A percentile compares a stretch with the other conserved stretches of the same genome.
These are phyloP conservation scores for Parotia lawesii DNA, from an alignment of 2,113 vertebrate species.

Conservation along the genomic window DNA sequence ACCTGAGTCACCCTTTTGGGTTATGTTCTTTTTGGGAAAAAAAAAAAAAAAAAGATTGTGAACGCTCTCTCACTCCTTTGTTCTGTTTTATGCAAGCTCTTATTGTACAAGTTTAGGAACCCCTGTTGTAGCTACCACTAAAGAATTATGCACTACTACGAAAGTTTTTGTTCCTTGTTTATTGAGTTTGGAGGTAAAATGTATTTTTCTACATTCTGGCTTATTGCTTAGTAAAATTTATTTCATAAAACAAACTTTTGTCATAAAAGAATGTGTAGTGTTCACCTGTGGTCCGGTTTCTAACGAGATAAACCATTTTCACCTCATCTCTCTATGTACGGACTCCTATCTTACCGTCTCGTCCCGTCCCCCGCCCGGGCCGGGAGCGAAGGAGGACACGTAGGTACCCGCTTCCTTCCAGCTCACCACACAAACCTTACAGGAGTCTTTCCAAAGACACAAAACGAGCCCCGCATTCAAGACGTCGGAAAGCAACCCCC, in stretches of 20 bases:
- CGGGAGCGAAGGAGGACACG: conserved; percentile 61
- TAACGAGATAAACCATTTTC: conserved; percentile 75
- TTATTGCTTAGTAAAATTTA: conserved; percentile 86
- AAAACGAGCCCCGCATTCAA: conserved; percentile 60
- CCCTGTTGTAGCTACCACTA: conserved; percentile 77
- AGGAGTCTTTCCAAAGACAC: conserved; percentile 53
- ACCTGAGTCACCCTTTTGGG: conserved; percentile 42
- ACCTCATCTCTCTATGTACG: conserved; percentile 72
- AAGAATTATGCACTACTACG: conserved; percentile 80
- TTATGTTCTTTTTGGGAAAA: conserved; percentile 44
- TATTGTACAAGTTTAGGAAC: conserved; percentile 79
- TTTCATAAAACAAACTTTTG: conserved; percentile 84
- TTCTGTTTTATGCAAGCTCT: conserved; percentile 79
- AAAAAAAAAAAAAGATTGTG: conserved; percentile 67
- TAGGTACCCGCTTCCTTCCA: conserved; percentile 59
- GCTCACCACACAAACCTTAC: conserved; percentile 47
- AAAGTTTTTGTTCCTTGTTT: conserved; percentile 80
- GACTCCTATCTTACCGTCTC: conserved; percentile 71
- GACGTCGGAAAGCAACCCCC: conserved; percentile 29
- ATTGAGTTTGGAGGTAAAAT: conserved; percentile 86
- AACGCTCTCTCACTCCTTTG: conserved; percentile 70
- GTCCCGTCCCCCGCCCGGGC: conserved; percentile 11
- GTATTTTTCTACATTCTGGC: conserved; percentile 88
- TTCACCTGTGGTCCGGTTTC: conserved; percentile 73
- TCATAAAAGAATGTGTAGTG: conserved; percentile 83